phyloP scores from a whole-genome alignment of 2,888 invertebrate genomes.

The Pollenia angustigena region DNA sequence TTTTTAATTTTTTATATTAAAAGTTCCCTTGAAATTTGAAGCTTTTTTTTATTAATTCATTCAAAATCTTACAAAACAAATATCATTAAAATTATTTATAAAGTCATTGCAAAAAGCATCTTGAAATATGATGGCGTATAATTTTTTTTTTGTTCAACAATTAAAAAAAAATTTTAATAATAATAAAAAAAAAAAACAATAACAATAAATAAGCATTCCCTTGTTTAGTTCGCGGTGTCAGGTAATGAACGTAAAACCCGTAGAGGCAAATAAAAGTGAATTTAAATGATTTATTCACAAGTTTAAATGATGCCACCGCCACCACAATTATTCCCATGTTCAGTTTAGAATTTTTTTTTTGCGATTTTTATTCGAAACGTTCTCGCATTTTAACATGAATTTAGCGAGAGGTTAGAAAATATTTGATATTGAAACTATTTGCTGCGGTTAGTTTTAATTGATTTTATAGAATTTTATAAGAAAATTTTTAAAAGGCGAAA shows the following conservation, averaged over 20 bases:
- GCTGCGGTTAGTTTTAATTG: constrained; percentile 21
- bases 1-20: neutral
- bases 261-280: neutral
- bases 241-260: constrained; percentile 11
- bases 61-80: constrained; percentile 12
- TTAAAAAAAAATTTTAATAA: constrained; percentile 27
- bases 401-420: neutral
- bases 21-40: constrained; percentile 17
- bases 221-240: neutral
- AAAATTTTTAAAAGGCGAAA: neutral
- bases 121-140: constrained; percentile 19
- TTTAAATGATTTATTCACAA: constrained; percentile 53
- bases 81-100: neutral
- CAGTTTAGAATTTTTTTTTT: neutral
- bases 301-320: constrained; percentile 50
- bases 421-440: constrained; percentile 26
- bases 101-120: constrained; percentile 23
- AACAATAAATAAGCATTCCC: constrained; percentile 8
- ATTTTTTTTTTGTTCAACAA: neutral
- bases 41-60: neutral
- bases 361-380: neutral
- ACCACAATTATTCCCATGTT: constrained; percentile 49
- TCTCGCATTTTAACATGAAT: constrained; percentile 28
- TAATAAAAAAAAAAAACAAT: constrained; percentile 11
- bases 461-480: neutral